Evolutionary conservation across 2,797 vertebrate genomes (phyloP).

Genomic region (Mormyrus hasselquistii): DNA sequence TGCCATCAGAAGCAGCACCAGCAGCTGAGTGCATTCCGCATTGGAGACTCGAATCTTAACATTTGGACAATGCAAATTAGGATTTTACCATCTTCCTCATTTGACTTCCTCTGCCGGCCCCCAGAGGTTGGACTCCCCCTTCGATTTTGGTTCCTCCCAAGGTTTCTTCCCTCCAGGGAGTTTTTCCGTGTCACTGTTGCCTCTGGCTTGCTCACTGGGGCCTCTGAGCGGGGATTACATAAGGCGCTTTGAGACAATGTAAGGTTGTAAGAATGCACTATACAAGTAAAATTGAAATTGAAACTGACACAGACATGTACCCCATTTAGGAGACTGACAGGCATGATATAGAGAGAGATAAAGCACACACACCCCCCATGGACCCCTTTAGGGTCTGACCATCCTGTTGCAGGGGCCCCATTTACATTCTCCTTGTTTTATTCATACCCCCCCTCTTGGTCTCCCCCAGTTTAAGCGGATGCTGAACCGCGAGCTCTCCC

Average conservation of each 20-base stretch:
- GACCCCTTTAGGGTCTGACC: background rate
- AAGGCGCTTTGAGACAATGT: background rate
- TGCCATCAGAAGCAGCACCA: background rate
- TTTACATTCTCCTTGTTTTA: background rate
- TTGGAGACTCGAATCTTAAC: background rate
- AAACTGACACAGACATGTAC: background rate
- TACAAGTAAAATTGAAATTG: background rate
- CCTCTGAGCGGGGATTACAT: background rate
- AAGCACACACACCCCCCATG: background rate
- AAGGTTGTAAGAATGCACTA: background rate
- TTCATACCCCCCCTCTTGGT: background rate
- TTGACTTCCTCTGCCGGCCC: background rate
- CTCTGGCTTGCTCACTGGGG: background rate
- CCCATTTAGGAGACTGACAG: background rate
- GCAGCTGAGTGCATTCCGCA: background rate
- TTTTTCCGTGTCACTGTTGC: background rate
- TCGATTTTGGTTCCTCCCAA: background rate
- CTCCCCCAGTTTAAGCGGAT: conserved; percentile 83
- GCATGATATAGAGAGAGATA: too few species aligned
- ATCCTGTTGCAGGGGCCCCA: background rate
- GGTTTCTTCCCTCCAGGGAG: background rate
- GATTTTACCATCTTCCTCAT: background rate
- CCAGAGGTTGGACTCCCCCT: background rate
- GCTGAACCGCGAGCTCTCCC: conserved; percentile 88
- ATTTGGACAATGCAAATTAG: background rate